These are phyloP conservation scores for Xestobium rufovillosum DNA, from an alignment of 2,888 invertebrate species.

Conservation along the genomic window DNA sequence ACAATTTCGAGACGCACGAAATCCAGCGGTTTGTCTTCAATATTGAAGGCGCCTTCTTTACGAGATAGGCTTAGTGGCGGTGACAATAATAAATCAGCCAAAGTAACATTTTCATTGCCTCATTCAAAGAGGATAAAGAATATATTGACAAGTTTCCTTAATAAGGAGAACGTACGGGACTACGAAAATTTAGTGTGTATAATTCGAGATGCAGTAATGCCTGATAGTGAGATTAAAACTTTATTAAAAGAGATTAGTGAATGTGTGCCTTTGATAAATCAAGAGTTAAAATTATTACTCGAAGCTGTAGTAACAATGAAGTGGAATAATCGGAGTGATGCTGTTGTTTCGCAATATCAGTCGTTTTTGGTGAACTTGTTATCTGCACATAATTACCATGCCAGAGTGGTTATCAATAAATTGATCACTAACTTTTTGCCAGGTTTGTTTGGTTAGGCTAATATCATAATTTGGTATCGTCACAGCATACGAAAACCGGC, in stretches of 20 bases:
- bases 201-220: slow-evolving; percentile 44
- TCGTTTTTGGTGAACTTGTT: slow-evolving; percentile 60
- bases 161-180: slow-evolving; percentile 38
- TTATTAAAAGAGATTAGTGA: slow-evolving; percentile 50
- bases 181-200: slow-evolving; percentile 48
- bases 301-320: slow-evolving; percentile 53
- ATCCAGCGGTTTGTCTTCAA: slow-evolving; percentile 26
- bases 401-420: slow-evolving; percentile 52
- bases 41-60: no score
- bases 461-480: background rate
- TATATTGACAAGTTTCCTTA: slow-evolving; percentile 43
- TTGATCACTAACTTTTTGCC: slow-evolving; percentile 55
- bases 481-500: background rate
- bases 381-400: slow-evolving; percentile 60
- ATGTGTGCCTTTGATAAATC: slow-evolving; percentile 52
- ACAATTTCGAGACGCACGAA: no score
- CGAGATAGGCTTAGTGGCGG: no score
- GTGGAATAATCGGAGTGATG: slow-evolving; percentile 49
- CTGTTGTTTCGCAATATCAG: slow-evolving; percentile 51
- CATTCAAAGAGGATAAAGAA: slow-evolving; percentile 42
- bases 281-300: slow-evolving; percentile 50
- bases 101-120: slow-evolving; percentile 45
- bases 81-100: slow-evolving; percentile 16
- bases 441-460: slow-evolving; percentile 36
- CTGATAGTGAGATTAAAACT: slow-evolving; percentile 52